Base-by-base conservation (phyloP, 2,113 vertebrate species). In the Illadopsis cleaveri region DNA sequence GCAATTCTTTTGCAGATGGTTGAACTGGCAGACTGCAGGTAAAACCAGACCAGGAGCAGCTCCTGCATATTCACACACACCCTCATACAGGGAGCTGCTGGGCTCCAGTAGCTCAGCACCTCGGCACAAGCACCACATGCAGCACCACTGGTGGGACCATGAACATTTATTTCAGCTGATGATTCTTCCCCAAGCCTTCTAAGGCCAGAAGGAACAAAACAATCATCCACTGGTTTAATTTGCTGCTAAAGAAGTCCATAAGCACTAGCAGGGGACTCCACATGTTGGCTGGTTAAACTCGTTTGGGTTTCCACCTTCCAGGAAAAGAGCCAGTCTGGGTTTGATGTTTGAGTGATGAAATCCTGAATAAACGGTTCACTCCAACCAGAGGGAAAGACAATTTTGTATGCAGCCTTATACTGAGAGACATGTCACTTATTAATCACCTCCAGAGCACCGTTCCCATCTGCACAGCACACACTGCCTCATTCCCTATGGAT, bases 301-400 rank as follows among this genome's bases (percentile, higher is more conserved):
- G 20, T 90, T 78, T 62, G 42, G 60, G 76, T 78, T 95, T 78
- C 77, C 57, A 93, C 93, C 91, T 96, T 97, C 78, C 91, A 94
- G 89, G 83, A 91, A 95, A 91, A 68, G 69, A 89, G 56, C 44
- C 86, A 82, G 78, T 22, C 73, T 65, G 38, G 81, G 86, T 89
- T 45, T 85, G 79, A 89, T 0, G 0, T 57, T 76, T 78, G 66
- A 94, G 70, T 91, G 91, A 96, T 85, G 89, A 95, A 96, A 95
- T 86, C 84, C 70, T 85, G 82, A 94, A 84, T 45, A 94, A 87
- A 97, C 61, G 79, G 65, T 40, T 78, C 86, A 10, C 57, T 93
- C 45, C 48, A 79, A 42, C 54, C 62, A 61, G 53, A 69, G 31
- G 6, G 2, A 76, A 45, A 68, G 78, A 33, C 8, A 28, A 58